Percentiles rank a stretch among this genome's conserved stretches.
phyloP scores from a whole-genome alignment of 2,797 vertebrate genomes.

The Emydoidea blandingii region DNA sequence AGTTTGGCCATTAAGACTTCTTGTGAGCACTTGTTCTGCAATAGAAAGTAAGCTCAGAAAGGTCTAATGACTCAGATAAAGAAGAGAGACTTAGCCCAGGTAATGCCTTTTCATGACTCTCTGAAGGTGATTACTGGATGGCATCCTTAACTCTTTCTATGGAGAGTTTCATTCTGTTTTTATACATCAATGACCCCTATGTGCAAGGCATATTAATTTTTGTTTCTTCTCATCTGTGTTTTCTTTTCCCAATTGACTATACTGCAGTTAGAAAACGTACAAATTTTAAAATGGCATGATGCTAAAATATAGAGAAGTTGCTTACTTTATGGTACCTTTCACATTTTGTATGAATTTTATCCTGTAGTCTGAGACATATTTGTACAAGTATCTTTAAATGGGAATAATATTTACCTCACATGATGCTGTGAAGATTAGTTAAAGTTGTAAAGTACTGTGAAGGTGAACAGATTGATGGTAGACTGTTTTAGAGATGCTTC shows the following conservation, averaged over 20 bases:
- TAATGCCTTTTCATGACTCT: background rate
- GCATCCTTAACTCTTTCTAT: background rate
- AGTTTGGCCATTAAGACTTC: background rate
- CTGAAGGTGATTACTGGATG: background rate
- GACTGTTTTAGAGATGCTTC: background rate
- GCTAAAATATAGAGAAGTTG: background rate
- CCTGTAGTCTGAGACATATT: background rate
- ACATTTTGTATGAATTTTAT: background rate
- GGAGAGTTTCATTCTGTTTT: background rate
- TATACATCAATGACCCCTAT: background rate
- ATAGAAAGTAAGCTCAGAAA: background rate
- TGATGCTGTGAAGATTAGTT: background rate
- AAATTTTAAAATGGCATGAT: background rate
- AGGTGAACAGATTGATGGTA: background rate
- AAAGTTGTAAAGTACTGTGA: background rate
- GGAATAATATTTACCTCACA: background rate
- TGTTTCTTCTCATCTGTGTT: background rate
- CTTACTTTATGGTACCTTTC: background rate
- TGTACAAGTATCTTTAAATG: background rate
- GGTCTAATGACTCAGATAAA: background rate
- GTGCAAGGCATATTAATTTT: background rate
- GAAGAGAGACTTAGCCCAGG: background rate
- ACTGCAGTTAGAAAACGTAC: background rate
- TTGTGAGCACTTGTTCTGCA: constrained; percentile 1
- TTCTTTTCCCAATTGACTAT: background rate